phyloP scores from a whole-genome alignment of 2,113 vertebrate species.

The Amia ocellicauda region DNA sequence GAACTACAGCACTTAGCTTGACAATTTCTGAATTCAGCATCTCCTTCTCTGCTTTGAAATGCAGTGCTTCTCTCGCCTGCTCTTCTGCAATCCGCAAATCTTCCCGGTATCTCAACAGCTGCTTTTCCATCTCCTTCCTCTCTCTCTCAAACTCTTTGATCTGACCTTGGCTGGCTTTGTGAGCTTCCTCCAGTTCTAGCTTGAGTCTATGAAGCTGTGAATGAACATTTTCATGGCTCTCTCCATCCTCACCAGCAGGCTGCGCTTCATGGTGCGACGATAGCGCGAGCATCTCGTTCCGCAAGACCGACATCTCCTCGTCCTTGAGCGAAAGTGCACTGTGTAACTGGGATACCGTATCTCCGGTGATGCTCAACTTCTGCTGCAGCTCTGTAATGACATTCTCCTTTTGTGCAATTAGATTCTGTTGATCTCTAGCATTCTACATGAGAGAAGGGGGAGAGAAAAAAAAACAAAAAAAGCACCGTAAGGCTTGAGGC shows the following conservation, averaged over 20 bases:
- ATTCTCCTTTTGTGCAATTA: constrained; percentile 39
- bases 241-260: not conserved
- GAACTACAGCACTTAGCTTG: constrained; percentile 41
- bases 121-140: constrained; percentile 46
- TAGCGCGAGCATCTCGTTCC: constrained; percentile 5
- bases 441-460: too few species aligned
- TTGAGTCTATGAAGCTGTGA: constrained; percentile 48
- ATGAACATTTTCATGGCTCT: constrained; percentile 9
- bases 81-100: constrained; percentile 52
- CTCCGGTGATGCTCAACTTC: constrained; percentile 31
- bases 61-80: constrained; percentile 54
- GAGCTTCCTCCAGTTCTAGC: constrained; percentile 53
- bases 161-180: constrained; percentile 45
- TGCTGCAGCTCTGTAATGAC: constrained; percentile 40
- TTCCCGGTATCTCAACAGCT: constrained; percentile 51
- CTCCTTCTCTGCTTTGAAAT: constrained; percentile 66
- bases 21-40: constrained; percentile 58
- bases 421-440: constrained; percentile 46
- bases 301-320: constrained; percentile 37
- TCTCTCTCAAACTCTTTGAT: constrained; percentile 50
- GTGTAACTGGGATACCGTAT: constrained; percentile 35
- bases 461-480: too few species aligned
- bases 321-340: constrained; percentile 37
- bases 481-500: not conserved
- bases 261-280: not conserved